Conservation (phyloP, 2,888 invertebrate genomes). For the Leucania comma region DNA sequence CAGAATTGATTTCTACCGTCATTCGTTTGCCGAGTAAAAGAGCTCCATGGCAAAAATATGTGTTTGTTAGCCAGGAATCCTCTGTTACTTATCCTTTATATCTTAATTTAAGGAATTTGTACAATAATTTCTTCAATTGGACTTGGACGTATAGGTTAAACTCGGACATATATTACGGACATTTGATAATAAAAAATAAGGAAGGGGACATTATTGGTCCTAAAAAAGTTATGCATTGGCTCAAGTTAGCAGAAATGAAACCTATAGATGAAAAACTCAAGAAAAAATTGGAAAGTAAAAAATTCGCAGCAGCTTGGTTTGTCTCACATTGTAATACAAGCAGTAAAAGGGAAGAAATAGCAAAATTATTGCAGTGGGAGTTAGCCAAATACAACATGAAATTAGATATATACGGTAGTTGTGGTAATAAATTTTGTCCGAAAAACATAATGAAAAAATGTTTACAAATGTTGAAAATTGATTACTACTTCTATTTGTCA, state of each 20-base stretch:
- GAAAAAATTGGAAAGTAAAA: conserved; percentile 68
- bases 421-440: conserved; percentile 71
- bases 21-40: conserved; percentile 23
- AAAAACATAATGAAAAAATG: conserved; percentile 65
- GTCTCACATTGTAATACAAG: conserved; percentile 73
- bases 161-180: conserved; percentile 73
- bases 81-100: conserved; percentile 70
- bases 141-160: conserved; percentile 76
- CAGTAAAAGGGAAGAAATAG: conserved; percentile 67
- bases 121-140: conserved; percentile 75
- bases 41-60: conserved; percentile 28
- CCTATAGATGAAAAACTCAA: conserved; percentile 68
- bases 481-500: conserved; percentile 81
- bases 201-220: conserved; percentile 70
- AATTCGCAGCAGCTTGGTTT: conserved; percentile 77
- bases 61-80: conserved; percentile 70
- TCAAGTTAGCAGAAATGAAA: conserved; percentile 67
- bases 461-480: conserved; percentile 66
- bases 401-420: conserved; percentile 76
- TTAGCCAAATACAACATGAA: conserved; percentile 66
- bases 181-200: conserved; percentile 69
- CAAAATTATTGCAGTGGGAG: conserved; percentile 60
- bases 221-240: conserved; percentile 71
- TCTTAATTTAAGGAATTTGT: conserved; percentile 54
- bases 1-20: conserved; percentile 1